Percentiles rank a stretch among this genome's conserved stretches.
phyloP scores from a whole-genome alignment of 2,113 vertebrate species.

The Natator depressus region DNA sequence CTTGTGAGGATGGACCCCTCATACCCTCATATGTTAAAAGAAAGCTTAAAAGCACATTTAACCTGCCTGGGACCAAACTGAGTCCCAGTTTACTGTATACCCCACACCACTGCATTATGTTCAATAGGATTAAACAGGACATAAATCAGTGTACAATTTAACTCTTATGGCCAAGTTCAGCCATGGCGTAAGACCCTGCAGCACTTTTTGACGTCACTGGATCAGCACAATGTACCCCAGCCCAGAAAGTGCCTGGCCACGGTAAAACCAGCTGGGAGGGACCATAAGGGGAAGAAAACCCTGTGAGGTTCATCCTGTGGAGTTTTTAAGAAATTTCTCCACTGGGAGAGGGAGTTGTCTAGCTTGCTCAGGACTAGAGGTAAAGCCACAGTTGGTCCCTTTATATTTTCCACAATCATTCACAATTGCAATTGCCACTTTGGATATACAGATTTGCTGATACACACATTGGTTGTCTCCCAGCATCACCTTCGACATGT shows the following conservation, averaged over 20 bases:
- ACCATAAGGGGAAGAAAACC: too few species aligned
- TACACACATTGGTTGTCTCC: background rate
- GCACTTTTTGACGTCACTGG: too few species aligned
- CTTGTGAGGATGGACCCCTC: background rate
- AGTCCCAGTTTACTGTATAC: background rate
- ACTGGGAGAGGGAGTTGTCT: background rate
- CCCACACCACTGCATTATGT: background rate
- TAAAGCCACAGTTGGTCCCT: background rate
- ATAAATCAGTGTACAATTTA: too few species aligned
- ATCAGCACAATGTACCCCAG: too few species aligned
- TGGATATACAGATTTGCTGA: background rate
- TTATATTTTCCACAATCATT: background rate
- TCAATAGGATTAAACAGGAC: too few species aligned
- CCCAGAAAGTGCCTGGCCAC: too few species aligned
- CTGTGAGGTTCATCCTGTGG: too few species aligned
- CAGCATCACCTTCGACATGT: background rate
- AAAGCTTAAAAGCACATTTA: constrained; percentile 18
- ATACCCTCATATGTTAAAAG: background rate
- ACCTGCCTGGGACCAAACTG: background rate
- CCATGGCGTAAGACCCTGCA: too few species aligned
- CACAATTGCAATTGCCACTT: background rate
- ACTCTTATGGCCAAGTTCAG: background rate
- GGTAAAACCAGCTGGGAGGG: too few species aligned
- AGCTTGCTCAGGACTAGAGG: background rate
- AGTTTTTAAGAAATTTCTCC: too few species aligned